These are phyloP conservation scores for Pseudomugil gertrudae DNA, from an alignment of 2,797 vertebrate species.

Conservation along the genomic window DNA sequence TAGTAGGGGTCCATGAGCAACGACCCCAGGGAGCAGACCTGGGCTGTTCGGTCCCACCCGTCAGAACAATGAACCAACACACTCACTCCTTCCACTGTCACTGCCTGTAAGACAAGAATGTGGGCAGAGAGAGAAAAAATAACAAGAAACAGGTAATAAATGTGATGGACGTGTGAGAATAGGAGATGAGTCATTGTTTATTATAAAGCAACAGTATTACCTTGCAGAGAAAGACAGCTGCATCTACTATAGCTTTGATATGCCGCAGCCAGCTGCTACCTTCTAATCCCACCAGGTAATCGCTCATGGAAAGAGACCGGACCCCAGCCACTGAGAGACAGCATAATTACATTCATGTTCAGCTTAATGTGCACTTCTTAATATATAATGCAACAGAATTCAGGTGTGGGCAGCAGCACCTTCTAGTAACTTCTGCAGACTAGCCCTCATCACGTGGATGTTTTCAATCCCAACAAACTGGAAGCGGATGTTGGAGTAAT, in stretches of 20 bases:
- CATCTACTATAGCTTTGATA: constrained; percentile 93
- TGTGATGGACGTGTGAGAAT: not conserved
- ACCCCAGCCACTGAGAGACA: constrained; percentile 85
- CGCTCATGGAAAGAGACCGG: constrained; percentile 88
- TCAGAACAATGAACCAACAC: constrained; percentile 98
- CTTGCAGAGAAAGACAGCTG: constrained; percentile 91
- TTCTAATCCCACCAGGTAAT: constrained; percentile 92
- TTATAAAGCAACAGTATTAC: constrained; percentile 65
- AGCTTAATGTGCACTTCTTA: not conserved
- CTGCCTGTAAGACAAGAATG: constrained; percentile 79
- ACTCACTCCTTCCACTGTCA: constrained; percentile 90
- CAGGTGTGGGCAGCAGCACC: constrained; percentile 71
- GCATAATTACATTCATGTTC: not conserved
- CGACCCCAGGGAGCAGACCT: constrained; percentile 93
- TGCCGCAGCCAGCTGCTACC: constrained; percentile 94
- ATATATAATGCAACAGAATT: not conserved
- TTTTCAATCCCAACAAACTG: constrained; percentile 99
- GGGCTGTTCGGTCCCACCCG: constrained; percentile 97
- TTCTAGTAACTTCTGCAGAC: constrained; percentile 96
- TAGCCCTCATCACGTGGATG: constrained; percentile 97
- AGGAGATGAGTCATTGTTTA: not conserved
- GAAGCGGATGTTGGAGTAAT: constrained; percentile 98
- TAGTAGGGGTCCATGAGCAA: constrained; percentile 96
- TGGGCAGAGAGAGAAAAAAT: constrained; percentile 1
- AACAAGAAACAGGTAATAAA: not conserved